Evolutionary conservation across 2,113 vertebrate genomes (phyloP).

Genomic region (Hiodon alosoides): DNA sequence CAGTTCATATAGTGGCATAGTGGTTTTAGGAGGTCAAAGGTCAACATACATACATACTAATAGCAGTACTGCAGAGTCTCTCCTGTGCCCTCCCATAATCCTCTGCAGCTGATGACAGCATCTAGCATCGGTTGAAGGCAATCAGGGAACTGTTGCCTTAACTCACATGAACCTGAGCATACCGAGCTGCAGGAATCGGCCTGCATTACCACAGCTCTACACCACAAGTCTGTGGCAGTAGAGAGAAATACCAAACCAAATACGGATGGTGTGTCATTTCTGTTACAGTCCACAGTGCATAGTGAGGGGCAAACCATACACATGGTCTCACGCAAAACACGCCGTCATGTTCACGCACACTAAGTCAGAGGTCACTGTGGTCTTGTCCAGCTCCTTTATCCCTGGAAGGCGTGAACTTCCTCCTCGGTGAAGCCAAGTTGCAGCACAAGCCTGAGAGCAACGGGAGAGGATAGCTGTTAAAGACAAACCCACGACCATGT

Average conservation of each 20-base stretch:
- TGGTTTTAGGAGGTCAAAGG: no score
- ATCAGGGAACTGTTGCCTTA: background rate
- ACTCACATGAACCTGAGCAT: slow-evolving; percentile 17
- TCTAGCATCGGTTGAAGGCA: background rate
- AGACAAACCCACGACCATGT: background rate
- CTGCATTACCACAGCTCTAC: no score
- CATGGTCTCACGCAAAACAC: background rate
- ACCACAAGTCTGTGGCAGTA: background rate
- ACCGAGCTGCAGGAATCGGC: background rate
- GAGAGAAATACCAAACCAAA: background rate
- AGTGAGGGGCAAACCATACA: slow-evolving; percentile 3
- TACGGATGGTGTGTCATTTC: background rate
- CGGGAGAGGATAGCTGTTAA: background rate
- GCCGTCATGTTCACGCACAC: background rate
- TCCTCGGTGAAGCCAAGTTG: slow-evolving; percentile 56
- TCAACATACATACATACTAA: no score
- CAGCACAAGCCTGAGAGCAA: slow-evolving; percentile 50
- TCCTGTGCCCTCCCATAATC: no score
- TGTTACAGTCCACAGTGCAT: slow-evolving; percentile 11
- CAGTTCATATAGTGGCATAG: no score
- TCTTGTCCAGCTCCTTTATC: slow-evolving; percentile 38
- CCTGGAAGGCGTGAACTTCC: slow-evolving; percentile 59
- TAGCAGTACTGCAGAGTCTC: no score
- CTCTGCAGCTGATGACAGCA: no score
- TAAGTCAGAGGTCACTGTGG: background rate